Base-by-base conservation (phyloP, 2,797 vertebrate genomes). In the Vespertilio murinus region DNA sequence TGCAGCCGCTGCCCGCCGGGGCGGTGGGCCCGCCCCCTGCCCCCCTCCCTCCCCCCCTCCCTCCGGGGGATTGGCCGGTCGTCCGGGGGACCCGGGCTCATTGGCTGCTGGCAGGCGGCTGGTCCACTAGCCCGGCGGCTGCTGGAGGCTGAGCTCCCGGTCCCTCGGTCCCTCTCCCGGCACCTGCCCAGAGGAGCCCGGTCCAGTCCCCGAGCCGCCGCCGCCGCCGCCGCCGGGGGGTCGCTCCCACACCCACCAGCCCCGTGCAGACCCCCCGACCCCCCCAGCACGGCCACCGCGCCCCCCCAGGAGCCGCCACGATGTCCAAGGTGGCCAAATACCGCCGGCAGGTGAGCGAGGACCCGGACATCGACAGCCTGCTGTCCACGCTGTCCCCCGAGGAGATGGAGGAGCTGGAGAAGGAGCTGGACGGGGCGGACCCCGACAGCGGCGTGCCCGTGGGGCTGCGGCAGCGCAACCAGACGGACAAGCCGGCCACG, bases 261-360 rank as follows among this genome's bases (percentile, higher is more conserved):
- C 20, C 79, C 59, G 0, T 64, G 91, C 81, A n/a, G 74, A 54
- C 35, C 61, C 2, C n/a, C 9, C 16, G 28, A 33, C 9, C 16
- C 65, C 9, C 22, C 4, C 25, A 12, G 9, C 56, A 38, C 20
- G 28, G 56, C 64, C 6, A 59, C 71, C 56, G 9, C 23, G 16
- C 92, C 81, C 94, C 81, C 85, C 13, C 79, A 20, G 52, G 67
- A 91, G 96, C 91, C 81, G 90, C 97, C 96, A 98, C 97, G 97
- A 99, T 99, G 99, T 99, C 99, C 94, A 98, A 98, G 95, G 98
- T 99, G 95, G 99, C 99, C 95, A 98, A 99, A 87, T 99, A 98
- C 3, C 98, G 99, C 83, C 98, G 99, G 70, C 99, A 99, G 98
- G 99, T 99, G 96, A 99, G 99, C 20, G 99, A 99, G 95, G 99